phyloP scores from a whole-genome alignment of 2,113 vertebrate species.

The Spea multiplicata region DNA sequence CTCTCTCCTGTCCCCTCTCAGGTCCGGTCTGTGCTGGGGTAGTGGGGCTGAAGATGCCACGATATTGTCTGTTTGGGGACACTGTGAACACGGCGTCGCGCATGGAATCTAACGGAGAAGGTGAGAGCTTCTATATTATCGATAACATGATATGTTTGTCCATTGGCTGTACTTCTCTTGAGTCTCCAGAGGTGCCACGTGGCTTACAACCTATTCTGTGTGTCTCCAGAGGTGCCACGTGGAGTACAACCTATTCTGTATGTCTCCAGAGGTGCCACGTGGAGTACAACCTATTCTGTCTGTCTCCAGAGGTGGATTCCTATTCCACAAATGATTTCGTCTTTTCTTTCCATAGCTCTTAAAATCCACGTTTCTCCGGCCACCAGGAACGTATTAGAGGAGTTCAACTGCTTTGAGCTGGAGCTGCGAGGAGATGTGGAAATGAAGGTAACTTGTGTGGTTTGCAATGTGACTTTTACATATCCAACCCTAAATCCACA shows the following conservation, averaged over 20 bases:
- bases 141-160: not conserved
- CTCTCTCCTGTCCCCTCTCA: slow-evolving; percentile 46
- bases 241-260: not conserved
- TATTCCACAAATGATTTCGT: not conserved
- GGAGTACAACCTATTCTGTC: not conserved
- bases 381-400: slow-evolving; percentile 73
- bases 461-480: not conserved
- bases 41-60: slow-evolving; percentile 91
- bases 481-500: not conserved
- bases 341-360: slow-evolving; percentile 66
- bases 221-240: not conserved
- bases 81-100: slow-evolving; percentile 91
- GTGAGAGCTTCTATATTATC: slow-evolving; percentile 54
- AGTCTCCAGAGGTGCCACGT: not conserved
- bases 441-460: slow-evolving; percentile 69
- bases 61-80: slow-evolving; percentile 90
- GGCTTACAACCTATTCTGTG: not conserved
- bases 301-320: not conserved
- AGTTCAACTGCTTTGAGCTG: slow-evolving; percentile 77
- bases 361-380: slow-evolving; percentile 84
- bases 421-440: slow-evolving; percentile 82
- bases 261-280: not conserved
- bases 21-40: slow-evolving; percentile 87
- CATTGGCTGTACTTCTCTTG: too few relatives aligned
- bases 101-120: slow-evolving; percentile 89